phyloP scores from a whole-genome alignment of 2,797 vertebrate genomes.

The Dermochelys coriacea region DNA sequence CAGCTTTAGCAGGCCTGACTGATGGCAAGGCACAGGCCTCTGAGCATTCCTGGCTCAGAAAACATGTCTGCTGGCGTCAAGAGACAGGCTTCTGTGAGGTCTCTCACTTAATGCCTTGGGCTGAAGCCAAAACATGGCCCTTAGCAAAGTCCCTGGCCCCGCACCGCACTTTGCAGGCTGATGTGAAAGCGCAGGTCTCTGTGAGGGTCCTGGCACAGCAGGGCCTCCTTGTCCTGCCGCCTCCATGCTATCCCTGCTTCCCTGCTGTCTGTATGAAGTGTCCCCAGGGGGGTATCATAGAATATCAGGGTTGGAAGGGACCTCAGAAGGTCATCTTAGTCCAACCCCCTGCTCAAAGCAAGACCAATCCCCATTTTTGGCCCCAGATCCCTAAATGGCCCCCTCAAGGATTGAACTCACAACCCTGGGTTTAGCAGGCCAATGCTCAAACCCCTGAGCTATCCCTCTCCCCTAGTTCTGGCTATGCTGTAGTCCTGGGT shows the following conservation, averaged over 20 bases:
- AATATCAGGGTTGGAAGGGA: no score
- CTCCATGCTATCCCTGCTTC: neutral
- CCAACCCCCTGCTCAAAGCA: no score
- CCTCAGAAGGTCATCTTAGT: no score
- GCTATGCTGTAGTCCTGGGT: rapidly evolving
- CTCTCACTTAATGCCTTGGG: neutral
- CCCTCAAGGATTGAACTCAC: no score
- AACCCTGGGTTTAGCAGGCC: no score
- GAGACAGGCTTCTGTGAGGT: neutral
- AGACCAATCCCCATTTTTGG: no score
- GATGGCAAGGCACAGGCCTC: neutral
- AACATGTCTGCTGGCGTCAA: rapidly evolving
- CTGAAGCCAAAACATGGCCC: neutral
- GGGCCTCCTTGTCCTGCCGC: neutral
- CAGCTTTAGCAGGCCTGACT: neutral
- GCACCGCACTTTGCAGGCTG: rapidly evolving
- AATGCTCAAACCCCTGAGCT: no score
- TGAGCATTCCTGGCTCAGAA: neutral
- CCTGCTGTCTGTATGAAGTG: neutral
- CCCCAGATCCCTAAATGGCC: no score
- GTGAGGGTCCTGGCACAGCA: neutral
- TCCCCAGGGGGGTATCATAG: no score
- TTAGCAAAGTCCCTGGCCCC: neutral
- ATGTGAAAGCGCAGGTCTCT: neutral
- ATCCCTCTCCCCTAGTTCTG: no score